Percentiles rank a stretch among this genome's conserved stretches.
phyloP scores from a whole-genome alignment of 1,140 invertebrate genomes.

The Euwallacea similis region DNA sequence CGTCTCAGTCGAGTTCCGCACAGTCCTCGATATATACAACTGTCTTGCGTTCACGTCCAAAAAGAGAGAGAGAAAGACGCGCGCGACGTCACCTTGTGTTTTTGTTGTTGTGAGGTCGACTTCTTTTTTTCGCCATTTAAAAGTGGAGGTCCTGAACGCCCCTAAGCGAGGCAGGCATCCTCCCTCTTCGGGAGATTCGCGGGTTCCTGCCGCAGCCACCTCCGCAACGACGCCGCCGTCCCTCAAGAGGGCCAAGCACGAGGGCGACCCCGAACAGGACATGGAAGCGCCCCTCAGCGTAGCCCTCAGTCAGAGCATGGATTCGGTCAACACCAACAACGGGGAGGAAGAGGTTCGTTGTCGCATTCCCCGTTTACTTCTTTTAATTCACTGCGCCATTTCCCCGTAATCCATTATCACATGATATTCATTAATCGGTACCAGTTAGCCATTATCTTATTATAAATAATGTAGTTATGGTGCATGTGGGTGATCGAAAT shows the following conservation, averaged over 20 bases:
- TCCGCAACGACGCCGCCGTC: conserved; percentile 51
- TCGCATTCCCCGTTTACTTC: not conserved
- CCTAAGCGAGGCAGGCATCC: conserved; percentile 54
- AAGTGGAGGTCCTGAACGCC: conserved; percentile 53
- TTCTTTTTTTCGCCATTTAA: conserved; percentile 32
- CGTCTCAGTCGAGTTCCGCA: conserved; percentile 39
- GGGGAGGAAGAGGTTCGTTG: conserved; percentile 85
- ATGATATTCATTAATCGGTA: too few species aligned
- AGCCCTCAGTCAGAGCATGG: conserved; percentile 82
- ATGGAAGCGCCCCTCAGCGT: conserved; percentile 62
- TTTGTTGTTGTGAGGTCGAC: not conserved
- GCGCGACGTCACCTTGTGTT: conserved; percentile 13
- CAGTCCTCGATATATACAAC: conserved; percentile 19
- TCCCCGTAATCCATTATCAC: not conserved
- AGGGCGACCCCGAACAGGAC: conserved; percentile 48
- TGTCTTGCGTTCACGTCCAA: not conserved
- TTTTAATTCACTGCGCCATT: not conserved
- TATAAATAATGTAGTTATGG: not conserved
- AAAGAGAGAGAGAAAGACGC: conserved; percentile 15
- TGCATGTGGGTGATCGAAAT: conserved; percentile 13
- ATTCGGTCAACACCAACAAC: conserved; percentile 88
- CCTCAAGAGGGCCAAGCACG: conserved; percentile 62
- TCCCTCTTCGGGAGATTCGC: conserved; percentile 48
- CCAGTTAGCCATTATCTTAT: too few species aligned
- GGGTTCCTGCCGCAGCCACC: conserved; percentile 50